Evolutionary conservation across 2,888 invertebrate genomes (phyloP).

Genomic region (Eurytoma adleriae): DNA sequence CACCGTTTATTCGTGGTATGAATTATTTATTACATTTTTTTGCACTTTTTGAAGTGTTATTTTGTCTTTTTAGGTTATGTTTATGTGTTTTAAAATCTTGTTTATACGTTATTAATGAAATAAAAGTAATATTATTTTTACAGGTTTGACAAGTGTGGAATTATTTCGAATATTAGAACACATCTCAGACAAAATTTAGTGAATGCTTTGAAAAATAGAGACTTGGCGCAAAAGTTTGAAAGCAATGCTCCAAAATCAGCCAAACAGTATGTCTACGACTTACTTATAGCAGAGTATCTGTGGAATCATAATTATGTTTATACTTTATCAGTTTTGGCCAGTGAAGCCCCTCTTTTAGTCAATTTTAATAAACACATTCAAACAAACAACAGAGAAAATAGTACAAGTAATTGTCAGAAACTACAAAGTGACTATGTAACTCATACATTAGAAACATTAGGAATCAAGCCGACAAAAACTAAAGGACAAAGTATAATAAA

Average conservation of each 20-base stretch:
- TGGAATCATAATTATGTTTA: conserved; percentile 72
- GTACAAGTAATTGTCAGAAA: conserved; percentile 61
- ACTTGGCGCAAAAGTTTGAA: conserved; percentile 63
- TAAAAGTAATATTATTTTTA: conserved; percentile 33
- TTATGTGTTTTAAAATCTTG: conserved; percentile 7
- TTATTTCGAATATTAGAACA: conserved; percentile 73
- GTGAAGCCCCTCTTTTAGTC: conserved; percentile 72
- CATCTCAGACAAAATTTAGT: conserved; percentile 73
- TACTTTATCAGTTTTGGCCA: conserved; percentile 72
- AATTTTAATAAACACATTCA: conserved; percentile 67
- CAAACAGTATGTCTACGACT: conserved; percentile 72
- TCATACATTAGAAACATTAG: conserved; percentile 71
- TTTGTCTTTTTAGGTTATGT: conserved; percentile 44
- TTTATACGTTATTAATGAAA: conserved; percentile 1
- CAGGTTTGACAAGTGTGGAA: conserved; percentile 74
- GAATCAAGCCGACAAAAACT: conserved; percentile 66
- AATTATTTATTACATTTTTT: conserved; percentile 29
- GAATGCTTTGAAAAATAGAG: conserved; percentile 70
- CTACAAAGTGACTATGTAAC: conserved; percentile 70
- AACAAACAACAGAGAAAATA: conserved; percentile 43
- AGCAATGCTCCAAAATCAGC: conserved; percentile 66
- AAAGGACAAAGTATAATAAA: conserved; percentile 67
- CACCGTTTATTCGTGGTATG: conserved; percentile 71
- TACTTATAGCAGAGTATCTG: conserved; percentile 73
- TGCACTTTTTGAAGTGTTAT: not conserved